phyloP scores from a whole-genome alignment of 2,113 vertebrate genomes.

The Hiodon tergisus region DNA sequence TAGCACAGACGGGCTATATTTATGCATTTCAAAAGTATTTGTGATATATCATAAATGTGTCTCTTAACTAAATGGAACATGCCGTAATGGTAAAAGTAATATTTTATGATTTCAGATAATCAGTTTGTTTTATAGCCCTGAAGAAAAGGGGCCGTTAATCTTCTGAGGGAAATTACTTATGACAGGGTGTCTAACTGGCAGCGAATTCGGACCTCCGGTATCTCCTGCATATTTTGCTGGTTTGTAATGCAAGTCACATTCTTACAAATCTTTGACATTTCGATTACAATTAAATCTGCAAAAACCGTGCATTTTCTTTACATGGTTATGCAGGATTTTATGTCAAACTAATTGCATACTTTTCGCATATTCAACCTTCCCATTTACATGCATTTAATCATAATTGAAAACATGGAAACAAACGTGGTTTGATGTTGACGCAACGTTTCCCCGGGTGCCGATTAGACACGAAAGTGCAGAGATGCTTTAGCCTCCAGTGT shows the following conservation, averaged over 20 bases:
- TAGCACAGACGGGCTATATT: too few relatives aligned
- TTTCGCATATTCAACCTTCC: too few relatives aligned
- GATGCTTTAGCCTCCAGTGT: slow-evolving; percentile 10
- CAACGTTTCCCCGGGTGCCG: too few relatives aligned
- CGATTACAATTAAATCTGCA: too few relatives aligned
- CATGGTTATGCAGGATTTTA: too few relatives aligned
- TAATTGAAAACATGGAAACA: too few relatives aligned
- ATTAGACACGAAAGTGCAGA: too few relatives aligned
- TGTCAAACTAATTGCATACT: too few relatives aligned
- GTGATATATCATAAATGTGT: not conserved
- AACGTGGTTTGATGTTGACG: too few relatives aligned
- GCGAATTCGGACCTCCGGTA: too few relatives aligned
- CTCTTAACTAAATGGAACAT: not conserved
- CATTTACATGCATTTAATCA: too few relatives aligned
- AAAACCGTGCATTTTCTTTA: too few relatives aligned
- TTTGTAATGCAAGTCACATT: slow-evolving; percentile 25
- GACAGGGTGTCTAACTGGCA: slow-evolving; percentile 2
- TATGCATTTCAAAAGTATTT: not conserved
- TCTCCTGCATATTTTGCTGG: slow-evolving; percentile 20
- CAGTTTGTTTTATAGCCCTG: slow-evolving; percentile 2
- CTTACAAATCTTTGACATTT: not conserved
- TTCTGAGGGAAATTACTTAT: not conserved
- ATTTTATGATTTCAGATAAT: slow-evolving; percentile 14
- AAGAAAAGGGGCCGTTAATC: slow-evolving; percentile 6
- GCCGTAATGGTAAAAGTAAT: not conserved